Conservation (phyloP, 1,140 invertebrate species). For the Musca vetustissima region DNA sequence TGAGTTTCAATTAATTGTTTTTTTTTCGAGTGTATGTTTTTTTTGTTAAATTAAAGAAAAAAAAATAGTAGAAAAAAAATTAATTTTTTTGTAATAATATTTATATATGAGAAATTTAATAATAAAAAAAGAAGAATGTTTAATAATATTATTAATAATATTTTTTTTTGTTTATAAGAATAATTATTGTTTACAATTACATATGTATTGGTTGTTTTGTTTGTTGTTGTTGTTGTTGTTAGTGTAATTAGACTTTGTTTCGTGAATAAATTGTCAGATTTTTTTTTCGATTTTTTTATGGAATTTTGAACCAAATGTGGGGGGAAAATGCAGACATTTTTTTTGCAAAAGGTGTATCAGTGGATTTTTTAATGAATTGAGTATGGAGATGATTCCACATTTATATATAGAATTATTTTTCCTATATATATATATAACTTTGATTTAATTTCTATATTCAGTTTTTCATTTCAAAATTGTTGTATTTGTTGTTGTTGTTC, state of each 20-base stretch:
- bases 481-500: background rate
- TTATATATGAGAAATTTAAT: background rate
- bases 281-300: background rate
- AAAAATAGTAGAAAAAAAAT: background rate
- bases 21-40: constrained; percentile 34
- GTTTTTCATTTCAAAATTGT: constrained; percentile 2
- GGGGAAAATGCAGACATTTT: background rate
- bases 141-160: constrained; percentile 4
- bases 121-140: background rate
- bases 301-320: background rate
- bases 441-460: background rate
- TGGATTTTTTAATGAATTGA: too few relatives aligned
- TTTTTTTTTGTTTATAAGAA: background rate
- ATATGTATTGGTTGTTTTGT: constrained; percentile 2
- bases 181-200: constrained; percentile 18
- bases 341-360: too few relatives aligned
- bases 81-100: background rate
- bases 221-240: background rate
- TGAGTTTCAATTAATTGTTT: constrained; percentile 31
- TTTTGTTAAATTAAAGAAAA: background rate
- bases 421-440: too few relatives aligned
- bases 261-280: background rate
- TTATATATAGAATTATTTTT: too few relatives aligned
- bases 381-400: too few relatives aligned
- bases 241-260: constrained; percentile 1